A percentile compares a stretch with the other conserved stretches of the same genome.
phyloP scores from a whole-genome alignment of 2,797 vertebrate species.

The Ceyx erithaca region DNA sequence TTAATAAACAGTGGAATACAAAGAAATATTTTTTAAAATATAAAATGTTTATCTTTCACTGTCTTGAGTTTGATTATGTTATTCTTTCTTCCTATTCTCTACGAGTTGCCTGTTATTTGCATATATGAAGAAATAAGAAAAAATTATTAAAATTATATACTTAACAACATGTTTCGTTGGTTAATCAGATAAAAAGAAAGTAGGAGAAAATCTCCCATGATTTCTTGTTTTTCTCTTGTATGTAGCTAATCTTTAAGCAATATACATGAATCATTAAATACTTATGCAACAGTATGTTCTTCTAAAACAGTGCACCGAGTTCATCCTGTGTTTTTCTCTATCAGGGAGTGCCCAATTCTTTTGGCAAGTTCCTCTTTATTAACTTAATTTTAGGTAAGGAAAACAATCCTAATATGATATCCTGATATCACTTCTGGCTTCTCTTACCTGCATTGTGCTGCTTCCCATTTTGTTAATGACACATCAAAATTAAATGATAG shows the following conservation, averaged over 20 bases:
- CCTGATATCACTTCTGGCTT: neutral
- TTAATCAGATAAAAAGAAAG: neutral
- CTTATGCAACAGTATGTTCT: slow-evolving; percentile 52
- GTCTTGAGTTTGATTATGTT: neutral
- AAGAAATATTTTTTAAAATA: neutral
- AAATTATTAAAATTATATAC: neutral
- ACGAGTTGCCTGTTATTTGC: neutral
- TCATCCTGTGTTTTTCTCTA: slow-evolving; percentile 43
- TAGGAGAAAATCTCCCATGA: neutral
- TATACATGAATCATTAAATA: slow-evolving; percentile 48
- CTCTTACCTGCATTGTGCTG: neutral
- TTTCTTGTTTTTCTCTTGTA: slow-evolving; percentile 33
- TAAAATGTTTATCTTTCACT: neutral
- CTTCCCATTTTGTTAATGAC: neutral
- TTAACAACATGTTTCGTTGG: neutral
- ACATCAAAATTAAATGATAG: neutral
- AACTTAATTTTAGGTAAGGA: neutral
- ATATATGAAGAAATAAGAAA: neutral
- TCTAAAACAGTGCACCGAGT: slow-evolving; percentile 39
- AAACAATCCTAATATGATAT: neutral
- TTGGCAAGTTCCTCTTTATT: slow-evolving; percentile 1
- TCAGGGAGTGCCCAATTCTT: slow-evolving; percentile 23
- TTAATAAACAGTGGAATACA: neutral
- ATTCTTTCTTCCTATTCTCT: neutral
- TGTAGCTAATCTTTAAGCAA: slow-evolving; percentile 49